phyloP scores from a whole-genome alignment of 2,888 invertebrate genomes.

The Notocelia uddmanniana region DNA sequence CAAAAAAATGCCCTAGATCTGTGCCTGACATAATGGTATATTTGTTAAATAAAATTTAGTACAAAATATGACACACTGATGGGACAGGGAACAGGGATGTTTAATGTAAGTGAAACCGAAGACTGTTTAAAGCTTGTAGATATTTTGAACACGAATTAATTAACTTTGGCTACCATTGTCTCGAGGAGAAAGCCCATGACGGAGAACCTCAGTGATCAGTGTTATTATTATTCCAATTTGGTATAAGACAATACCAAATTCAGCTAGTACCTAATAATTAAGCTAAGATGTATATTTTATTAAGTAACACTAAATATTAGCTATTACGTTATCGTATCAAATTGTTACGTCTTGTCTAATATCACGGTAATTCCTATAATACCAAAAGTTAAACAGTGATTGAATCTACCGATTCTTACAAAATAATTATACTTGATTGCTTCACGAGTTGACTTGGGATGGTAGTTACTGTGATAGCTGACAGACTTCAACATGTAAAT shows the following conservation, averaged over 20 bases:
- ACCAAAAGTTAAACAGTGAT: not conserved
- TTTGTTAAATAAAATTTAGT: constrained; percentile 57
- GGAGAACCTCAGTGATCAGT: constrained; percentile 69
- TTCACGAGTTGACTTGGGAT: no score
- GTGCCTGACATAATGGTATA: constrained; percentile 48
- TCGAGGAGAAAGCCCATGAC: constrained; percentile 58
- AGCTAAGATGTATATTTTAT: constrained; percentile 66
- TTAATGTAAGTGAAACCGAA: constrained; percentile 81
- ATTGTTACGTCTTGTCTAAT: constrained; percentile 27
- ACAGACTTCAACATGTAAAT: constrained; percentile 59
- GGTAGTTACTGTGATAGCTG: constrained; percentile 14
- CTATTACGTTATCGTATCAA: constrained; percentile 18
- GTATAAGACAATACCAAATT: constrained; percentile 73
- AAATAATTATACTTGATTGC: not conserved
- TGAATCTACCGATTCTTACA: not conserved
- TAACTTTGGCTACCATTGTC: constrained; percentile 64
- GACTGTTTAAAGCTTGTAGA: constrained; percentile 83
- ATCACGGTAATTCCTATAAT: constrained; percentile 8
- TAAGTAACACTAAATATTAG: constrained; percentile 52
- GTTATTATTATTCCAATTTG: constrained; percentile 76
- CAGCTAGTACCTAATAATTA: constrained; percentile 78
- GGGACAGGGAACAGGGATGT: constrained; percentile 84
- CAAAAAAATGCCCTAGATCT: constrained; percentile 13
- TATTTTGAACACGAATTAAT: constrained; percentile 71
- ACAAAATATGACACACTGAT: constrained; percentile 78